These are phyloP conservation scores for Clusia tigrina DNA, from an alignment of 2,888 invertebrate genomes.

Conservation along the genomic window DNA sequence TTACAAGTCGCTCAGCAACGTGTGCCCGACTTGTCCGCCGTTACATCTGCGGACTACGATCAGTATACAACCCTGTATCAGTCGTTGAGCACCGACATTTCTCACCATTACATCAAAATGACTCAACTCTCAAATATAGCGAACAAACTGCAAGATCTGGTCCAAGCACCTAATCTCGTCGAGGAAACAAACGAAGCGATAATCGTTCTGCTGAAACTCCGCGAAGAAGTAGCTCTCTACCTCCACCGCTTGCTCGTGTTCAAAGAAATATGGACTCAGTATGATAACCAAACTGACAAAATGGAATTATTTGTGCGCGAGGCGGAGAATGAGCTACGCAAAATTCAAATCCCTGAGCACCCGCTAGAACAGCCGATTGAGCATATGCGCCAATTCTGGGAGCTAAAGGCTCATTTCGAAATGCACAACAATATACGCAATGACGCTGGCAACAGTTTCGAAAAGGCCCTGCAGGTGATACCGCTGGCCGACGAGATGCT, in stretches of 20 bases:
- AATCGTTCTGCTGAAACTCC: constrained; percentile 75
- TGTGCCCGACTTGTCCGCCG: constrained; percentile 80
- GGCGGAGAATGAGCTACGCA: constrained; percentile 75
- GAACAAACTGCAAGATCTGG: constrained; percentile 76
- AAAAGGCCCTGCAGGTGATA: constrained; percentile 79
- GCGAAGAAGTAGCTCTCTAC: constrained; percentile 79
- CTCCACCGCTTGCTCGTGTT: constrained; percentile 77
- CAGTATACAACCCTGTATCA: constrained; percentile 85
- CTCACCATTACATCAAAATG: constrained; percentile 81
- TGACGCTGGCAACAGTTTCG: constrained; percentile 77
- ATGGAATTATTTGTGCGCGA: constrained; percentile 80
- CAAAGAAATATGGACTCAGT: constrained; percentile 79
- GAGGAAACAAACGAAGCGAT: constrained; percentile 77
- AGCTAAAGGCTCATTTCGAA: constrained; percentile 86
- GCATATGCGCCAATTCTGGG: constrained; percentile 86
- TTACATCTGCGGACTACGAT: constrained; percentile 84
- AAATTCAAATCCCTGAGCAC: constrained; percentile 71
- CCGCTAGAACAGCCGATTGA: constrained; percentile 71
- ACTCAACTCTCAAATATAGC: constrained; percentile 77
- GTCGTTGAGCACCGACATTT: constrained; percentile 79
- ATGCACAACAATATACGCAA: constrained; percentile 79
- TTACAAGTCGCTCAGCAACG: constrained; percentile 83
- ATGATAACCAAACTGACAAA: constrained; percentile 76
- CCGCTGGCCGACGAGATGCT: constrained; percentile 86
- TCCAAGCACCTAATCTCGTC: constrained; percentile 78